Evolutionary conservation across 1,140 invertebrate species (phyloP), one percentile per base, ranked within the genome.

Genomic region (Achatina immaculata): DNA sequence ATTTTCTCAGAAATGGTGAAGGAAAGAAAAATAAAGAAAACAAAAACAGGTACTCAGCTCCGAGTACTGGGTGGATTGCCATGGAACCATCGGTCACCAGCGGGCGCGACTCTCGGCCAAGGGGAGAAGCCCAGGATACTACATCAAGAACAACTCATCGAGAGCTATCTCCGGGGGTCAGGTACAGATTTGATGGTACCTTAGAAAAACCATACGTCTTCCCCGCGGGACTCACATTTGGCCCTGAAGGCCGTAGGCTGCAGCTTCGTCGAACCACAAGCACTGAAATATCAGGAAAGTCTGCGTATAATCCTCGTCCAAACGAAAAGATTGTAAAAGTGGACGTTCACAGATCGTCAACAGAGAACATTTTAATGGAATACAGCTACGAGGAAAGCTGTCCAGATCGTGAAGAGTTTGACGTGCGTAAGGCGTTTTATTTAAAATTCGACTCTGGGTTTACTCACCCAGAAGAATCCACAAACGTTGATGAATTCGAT

Each of bases 171-270:
- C 51, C 38, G 7, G 74, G 51, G 24, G 74, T 76, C 55, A 36
- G 34, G 19, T 76, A 76, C 36, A 48, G 74, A 4, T 9, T 40
- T 9, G 74, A 76, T 34, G 74, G 74, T 1, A 76, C 74, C 19
- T 55, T 76, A 21, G 74, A 76, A 31, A 76, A 65, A 24, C 74
- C 74, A 1, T 76, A 76, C 55, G 74, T 76, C 3, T 76, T 76
- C 42, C 74, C 74, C 34, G 48, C 74, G 7, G 74, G 51, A 1
- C 36, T 76, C 16, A 76, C 74, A 36, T 76, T 76, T 51, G 74
- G 74, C 16, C 51, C 74, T 19, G 74, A 76, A 58, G 74, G 74
- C 28, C 31, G 74, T 28, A 76, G 62, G 55, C 1, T 65, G 9
- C 48, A 65, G 16, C 24, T 76, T 14, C 74, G 74, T 11, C 16